Conservation (phyloP, 2,113 vertebrate species). For the Phyllopteryx taeniolatus region DNA sequence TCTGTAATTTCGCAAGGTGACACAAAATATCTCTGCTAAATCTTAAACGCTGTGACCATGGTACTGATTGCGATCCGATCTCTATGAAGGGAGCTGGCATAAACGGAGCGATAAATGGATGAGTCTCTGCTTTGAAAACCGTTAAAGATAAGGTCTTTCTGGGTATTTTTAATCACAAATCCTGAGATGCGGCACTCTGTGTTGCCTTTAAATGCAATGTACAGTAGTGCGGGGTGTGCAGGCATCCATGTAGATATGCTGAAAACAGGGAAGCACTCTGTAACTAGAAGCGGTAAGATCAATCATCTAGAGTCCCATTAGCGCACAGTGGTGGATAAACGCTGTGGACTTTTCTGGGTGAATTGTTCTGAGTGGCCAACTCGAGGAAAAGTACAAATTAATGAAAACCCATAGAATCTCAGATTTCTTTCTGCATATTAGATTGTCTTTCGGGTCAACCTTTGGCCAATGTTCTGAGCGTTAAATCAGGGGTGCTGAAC, state of each 20-base stretch:
- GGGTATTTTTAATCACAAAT: neutral
- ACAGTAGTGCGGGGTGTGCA: neutral
- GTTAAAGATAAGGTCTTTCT: neutral
- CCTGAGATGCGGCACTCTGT: neutral
- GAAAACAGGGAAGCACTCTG: slow-evolving; percentile 23
- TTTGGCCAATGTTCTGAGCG: neutral
- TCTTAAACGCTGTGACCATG: neutral
- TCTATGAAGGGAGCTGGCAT: neutral
- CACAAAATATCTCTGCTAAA: slow-evolving; percentile 1
- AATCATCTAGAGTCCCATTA: slow-evolving; percentile 65
- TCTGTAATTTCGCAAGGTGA: neutral
- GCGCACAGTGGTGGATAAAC: slow-evolving; percentile 41
- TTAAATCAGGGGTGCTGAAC: neutral
- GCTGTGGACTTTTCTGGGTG: slow-evolving; percentile 58
- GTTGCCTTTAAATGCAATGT: neutral
- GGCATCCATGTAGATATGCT: slow-evolving; percentile 26
- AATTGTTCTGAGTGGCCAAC: slow-evolving; percentile 65
- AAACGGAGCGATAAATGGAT: neutral
- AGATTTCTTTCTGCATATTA: neutral
- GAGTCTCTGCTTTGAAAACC: neutral
- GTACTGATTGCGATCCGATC: slow-evolving; percentile 1
- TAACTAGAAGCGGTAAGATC: slow-evolving; percentile 55
- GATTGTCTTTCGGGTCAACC: neutral
- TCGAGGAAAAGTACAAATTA: slow-evolving; percentile 66
- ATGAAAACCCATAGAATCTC: slow-evolving; percentile 28